Percentiles rank a stretch among this genome's conserved stretches.
phyloP scores from a whole-genome alignment of 1,140 invertebrate species.

The Ladona fulva region DNA sequence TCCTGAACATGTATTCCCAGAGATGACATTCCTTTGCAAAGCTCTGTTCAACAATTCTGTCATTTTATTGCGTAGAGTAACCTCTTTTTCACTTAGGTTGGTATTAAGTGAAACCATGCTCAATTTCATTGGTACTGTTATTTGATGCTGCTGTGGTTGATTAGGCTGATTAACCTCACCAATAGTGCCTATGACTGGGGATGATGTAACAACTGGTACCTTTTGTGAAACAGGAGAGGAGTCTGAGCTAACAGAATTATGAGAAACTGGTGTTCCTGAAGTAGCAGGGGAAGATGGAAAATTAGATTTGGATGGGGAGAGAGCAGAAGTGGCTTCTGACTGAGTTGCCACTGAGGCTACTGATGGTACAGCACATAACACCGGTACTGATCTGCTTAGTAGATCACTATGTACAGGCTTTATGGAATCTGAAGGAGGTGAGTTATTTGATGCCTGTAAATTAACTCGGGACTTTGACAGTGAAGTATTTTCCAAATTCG shows the following conservation, averaged over 20 bases:
- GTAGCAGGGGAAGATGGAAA: not conserved
- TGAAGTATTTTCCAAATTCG: not conserved
- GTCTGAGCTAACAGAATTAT: slow-evolving; percentile 6
- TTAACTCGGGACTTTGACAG: not conserved
- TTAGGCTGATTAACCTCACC: not conserved
- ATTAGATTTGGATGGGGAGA: not conserved
- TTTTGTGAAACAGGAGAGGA: not conserved
- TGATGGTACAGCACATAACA: not conserved
- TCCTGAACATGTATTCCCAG: not conserved
- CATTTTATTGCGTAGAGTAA: not conserved
- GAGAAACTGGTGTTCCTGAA: not conserved
- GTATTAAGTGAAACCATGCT: not conserved
- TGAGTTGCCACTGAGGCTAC: not conserved
- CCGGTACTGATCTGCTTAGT: not conserved
- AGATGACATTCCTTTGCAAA: not conserved
- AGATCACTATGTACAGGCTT: not conserved
- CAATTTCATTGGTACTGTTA: not conserved
- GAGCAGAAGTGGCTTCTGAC: not conserved
- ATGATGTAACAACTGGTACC: not conserved
- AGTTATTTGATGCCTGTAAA: not conserved
- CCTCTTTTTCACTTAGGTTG: not conserved
- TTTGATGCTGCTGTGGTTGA: not conserved
- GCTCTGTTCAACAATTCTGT: not conserved
- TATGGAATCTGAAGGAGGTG: not conserved
- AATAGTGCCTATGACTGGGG: not conserved